Conservation (phyloP, 2,888 invertebrate species). For the Geotrupes spiniger region DNA sequence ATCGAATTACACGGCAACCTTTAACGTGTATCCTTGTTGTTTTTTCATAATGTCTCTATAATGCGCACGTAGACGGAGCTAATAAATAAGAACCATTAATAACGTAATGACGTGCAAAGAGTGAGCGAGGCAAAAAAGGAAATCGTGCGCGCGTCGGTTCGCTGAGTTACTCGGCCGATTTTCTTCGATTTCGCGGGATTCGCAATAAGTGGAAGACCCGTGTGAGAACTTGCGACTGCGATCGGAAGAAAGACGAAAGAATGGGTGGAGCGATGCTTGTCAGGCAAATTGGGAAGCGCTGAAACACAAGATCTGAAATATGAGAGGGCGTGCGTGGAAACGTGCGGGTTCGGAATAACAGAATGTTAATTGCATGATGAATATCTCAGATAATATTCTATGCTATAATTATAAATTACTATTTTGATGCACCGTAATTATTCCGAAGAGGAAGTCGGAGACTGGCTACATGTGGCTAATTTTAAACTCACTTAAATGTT, state of each 20-base stretch:
- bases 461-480: not conserved
- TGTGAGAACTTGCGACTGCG: constrained; percentile 26
- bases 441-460: constrained; percentile 16
- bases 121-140: not conserved
- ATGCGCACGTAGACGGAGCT: constrained; percentile 4
- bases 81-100: constrained; percentile 13
- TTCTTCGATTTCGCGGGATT: constrained; percentile 5
- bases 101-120: constrained; percentile 13
- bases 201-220: constrained; percentile 5
- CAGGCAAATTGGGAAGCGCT: constrained; percentile 40
- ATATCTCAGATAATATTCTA: constrained; percentile 27
- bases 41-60: constrained; percentile 6
- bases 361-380: constrained; percentile 34
- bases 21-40: constrained; percentile 4
- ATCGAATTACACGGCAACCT: not conserved
- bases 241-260: constrained; percentile 35
- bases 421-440: constrained; percentile 23
- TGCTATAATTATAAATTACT: constrained; percentile 30
- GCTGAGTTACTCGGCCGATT: not conserved
- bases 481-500: constrained; percentile 11
- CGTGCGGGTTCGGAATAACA: constrained; percentile 30
- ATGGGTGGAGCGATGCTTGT: constrained; percentile 37
- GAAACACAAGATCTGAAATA: constrained; percentile 33
- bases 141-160: not conserved
- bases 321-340: constrained; percentile 31